Base-by-base conservation (phyloP, 2,113 vertebrate genomes). In the Polypterus senegalus region DNA sequence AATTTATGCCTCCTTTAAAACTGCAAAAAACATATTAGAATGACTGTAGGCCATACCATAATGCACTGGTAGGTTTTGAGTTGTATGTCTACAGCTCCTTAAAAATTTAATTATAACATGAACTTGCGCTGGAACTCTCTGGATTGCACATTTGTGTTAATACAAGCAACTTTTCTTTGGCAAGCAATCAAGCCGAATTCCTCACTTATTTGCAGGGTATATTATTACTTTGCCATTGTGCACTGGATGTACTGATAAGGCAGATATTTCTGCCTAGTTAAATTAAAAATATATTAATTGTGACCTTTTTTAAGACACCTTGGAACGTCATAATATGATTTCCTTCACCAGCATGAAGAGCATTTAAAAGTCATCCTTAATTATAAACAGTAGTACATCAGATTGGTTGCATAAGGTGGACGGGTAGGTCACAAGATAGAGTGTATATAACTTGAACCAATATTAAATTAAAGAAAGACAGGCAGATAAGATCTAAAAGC, bases 201-300 rank as follows among this genome's bases (percentile, higher is more conserved):
- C 45, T 54, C 52, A 47, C 55, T 62, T 62, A 62, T 62, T 54
- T 47, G 53, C 46, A 62, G n/a, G 52, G 27, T 47, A 51, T 55
- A 53, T 62, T 54, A 54, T 62, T 55, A 62, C 55, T 62, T 55
- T 47, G 47, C 61, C 53, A 52, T 27, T 27, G 27, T 27, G 27
- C 27, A 27, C 27, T 27, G 27, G 52, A 62, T 62, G 45, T 54
- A 54, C 61, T 5, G 46, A 62, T 55, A 55, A 54, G 51, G 53
- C 6, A 62, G 48, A 55, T 44, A 46, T 54, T 62, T 53, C 46
- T 47, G 52, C 53, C 52, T 47, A 47, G 3, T 55, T 8, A 8
- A 62, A 62, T 62, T 62, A 47, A 62, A 8, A 27, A 54, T 5
- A 10, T 54, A 51, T 47, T 7, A 62, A 62, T 62, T 62, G 6